Conservation (phyloP, 2,888 invertebrate genomes). For the Nemotelus pantherinus region DNA sequence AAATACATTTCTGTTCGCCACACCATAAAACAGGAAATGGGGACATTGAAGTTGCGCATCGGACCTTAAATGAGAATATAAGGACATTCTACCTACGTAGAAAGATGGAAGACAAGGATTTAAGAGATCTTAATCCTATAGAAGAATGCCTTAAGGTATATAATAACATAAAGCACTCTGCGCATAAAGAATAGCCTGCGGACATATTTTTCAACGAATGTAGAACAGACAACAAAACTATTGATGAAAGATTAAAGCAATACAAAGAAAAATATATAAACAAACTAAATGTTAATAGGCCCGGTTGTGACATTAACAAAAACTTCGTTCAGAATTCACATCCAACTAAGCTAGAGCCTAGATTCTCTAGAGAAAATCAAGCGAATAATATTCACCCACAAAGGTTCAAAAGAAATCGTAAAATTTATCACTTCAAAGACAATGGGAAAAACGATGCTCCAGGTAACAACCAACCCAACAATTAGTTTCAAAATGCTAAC, state of each 20-base stretch:
- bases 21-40: conserved; percentile 30
- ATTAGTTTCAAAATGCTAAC: conserved; percentile 20
- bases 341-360: conserved; percentile 11
- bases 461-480: not conserved
- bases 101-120: conserved; percentile 13
- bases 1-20: conserved; percentile 38
- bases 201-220: conserved; percentile 30
- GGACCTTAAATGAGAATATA: conserved; percentile 31
- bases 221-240: not conserved
- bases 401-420: conserved; percentile 33
- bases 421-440: conserved; percentile 21
- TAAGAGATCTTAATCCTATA: not conserved
- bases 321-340: conserved; percentile 18
- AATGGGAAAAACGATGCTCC: not conserved
- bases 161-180: conserved; percentile 18
- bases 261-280: conserved; percentile 28
- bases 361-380: conserved; percentile 3
- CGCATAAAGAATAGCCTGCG: conserved; percentile 26
- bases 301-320: not conserved
- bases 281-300: not conserved
- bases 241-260: conserved; percentile 2
- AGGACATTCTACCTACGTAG: conserved; percentile 12
- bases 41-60: conserved; percentile 32
- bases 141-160: conserved; percentile 3
- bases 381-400: conserved; percentile 21